phyloP scores from a whole-genome alignment of 1,140 invertebrate genomes.

The Cyrtorhinus lividipennis region DNA sequence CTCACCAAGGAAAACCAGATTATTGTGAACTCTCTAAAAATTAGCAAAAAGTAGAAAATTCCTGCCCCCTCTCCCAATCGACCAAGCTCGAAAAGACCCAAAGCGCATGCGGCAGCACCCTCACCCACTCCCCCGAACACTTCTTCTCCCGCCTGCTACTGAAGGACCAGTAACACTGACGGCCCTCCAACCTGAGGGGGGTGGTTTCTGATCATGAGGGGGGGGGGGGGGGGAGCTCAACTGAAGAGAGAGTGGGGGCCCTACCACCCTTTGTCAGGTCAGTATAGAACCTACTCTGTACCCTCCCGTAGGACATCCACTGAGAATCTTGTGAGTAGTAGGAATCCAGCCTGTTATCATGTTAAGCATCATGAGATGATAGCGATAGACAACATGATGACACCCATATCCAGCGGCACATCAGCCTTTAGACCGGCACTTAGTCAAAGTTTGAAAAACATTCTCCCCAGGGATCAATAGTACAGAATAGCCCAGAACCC shows the following conservation, averaged over 20 bases:
- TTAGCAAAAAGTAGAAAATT: background rate
- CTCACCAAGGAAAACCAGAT: background rate
- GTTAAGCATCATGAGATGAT: no score
- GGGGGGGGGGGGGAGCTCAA: background rate
- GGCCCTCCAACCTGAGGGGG: background rate
- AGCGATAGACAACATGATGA: no score
- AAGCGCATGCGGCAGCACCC: background rate
- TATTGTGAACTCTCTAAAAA: background rate
- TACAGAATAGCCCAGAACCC: no score
- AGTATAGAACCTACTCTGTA: conserved; percentile 2
- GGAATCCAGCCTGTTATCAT: no score
- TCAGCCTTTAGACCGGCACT: no score
- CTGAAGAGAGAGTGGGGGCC: conserved; percentile 2
- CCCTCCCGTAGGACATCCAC: conserved; percentile 1
- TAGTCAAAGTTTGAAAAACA: no score
- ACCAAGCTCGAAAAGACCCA: no score
- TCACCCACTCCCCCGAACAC: background rate
- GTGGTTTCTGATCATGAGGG: no score
- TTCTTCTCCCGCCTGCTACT: background rate
- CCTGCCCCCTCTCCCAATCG: background rate
- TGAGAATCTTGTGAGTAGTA: conserved; percentile 6
- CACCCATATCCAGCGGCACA: no score
- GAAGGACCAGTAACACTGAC: background rate
- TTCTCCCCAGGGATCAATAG: no score
- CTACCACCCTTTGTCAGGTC: background rate